These are phyloP conservation scores for Coregonus sp. DNA, from an alignment of 2,797 vertebrate species.

Conservation along the genomic window DNA sequence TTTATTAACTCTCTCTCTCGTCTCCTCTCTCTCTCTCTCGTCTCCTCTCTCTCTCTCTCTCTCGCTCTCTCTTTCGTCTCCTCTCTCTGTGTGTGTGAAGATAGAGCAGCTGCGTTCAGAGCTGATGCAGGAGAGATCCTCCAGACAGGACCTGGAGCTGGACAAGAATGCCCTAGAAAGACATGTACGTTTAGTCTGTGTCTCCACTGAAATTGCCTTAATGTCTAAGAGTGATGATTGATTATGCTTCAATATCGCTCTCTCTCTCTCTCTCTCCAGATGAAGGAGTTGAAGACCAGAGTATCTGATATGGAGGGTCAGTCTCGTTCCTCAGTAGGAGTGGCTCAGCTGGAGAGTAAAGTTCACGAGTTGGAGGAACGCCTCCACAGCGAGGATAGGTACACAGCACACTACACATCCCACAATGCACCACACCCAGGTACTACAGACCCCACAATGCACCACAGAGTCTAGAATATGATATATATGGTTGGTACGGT, in stretches of 20 bases:
- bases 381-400: constrained; percentile 87
- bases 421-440: background rate
- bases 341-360: constrained; percentile 86
- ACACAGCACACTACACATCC: constrained; percentile 1
- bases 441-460: no score
- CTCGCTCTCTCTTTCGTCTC: no score
- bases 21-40: no score
- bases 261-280: constrained; percentile 76
- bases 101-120: constrained; percentile 91
- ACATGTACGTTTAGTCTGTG: constrained; percentile 66
- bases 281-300: constrained; percentile 89
- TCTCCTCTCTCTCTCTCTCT: no score
- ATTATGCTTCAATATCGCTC: no score
- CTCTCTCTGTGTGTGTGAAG: constrained; percentile 48
- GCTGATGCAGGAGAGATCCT: constrained; percentile 90
- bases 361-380: constrained; percentile 87
- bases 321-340: constrained; percentile 78
- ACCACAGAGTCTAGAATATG: background rate
- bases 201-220: background rate
- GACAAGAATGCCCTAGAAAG: constrained; percentile 93
- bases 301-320: constrained; percentile 86
- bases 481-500: no score
- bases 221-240: no score
- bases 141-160: constrained; percentile 92
- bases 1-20: background rate